A percentile compares a stretch with the other conserved stretches of the same genome.
Conservation (phyloP, 2,797 vertebrate species). For the Lithobates pipiens region DNA sequence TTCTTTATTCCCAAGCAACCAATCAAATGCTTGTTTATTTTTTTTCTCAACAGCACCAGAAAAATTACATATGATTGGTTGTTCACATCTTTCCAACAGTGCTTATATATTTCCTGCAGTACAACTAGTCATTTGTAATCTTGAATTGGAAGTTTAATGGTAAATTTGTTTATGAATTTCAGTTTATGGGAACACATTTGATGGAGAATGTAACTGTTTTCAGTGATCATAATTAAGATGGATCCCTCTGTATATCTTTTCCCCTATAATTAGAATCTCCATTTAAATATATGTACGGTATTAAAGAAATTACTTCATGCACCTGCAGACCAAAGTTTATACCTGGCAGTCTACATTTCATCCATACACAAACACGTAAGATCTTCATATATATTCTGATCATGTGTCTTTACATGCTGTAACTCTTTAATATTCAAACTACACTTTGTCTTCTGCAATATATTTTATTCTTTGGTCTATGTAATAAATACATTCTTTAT, state of each 20-base stretch:
- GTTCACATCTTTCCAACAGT: background rate
- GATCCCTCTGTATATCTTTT: background rate
- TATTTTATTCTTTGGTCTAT: conserved; percentile 41
- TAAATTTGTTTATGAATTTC: background rate
- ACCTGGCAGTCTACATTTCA: conserved; percentile 4
- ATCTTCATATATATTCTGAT: conserved; percentile 4
- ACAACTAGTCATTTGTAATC: background rate
- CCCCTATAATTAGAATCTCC: background rate
- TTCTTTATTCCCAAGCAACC: background rate
- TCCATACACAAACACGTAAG: conserved; percentile 23
- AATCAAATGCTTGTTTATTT: background rate
- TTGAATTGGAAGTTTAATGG: background rate
- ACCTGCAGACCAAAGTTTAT: conserved; percentile 35
- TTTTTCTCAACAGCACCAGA: background rate
- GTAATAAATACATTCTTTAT: conserved; percentile 48
- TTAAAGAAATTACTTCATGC: conserved; percentile 23
- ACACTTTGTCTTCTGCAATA: conserved; percentile 19
- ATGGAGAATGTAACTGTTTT: conserved; percentile 1
- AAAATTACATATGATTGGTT: conserved; percentile 7
- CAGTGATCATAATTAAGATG: background rate
- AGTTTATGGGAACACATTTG: conserved; percentile 4
- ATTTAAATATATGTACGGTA: conserved; percentile 21
- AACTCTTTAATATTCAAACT: conserved; percentile 21
- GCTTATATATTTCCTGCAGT: too few relatives aligned
- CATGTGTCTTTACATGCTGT: conserved; percentile 32